phyloP scores from a whole-genome alignment of 2,113 vertebrate genomes.

The Anolis carolinensis region DNA sequence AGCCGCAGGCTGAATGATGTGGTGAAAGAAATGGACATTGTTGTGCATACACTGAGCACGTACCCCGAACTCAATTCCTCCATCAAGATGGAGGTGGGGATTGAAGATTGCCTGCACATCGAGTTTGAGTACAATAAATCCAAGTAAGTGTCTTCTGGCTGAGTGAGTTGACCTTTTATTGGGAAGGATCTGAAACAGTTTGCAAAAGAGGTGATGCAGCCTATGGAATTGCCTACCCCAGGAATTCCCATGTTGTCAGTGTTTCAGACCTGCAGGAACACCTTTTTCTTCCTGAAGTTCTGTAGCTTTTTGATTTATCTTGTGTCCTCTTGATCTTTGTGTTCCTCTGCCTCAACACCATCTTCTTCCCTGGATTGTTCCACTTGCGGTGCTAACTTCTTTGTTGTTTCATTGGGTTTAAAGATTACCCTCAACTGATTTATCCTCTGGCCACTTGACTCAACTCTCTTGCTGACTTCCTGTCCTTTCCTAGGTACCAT shows the following conservation, averaged over 20 bases:
- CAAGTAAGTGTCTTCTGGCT: slow-evolving; percentile 83
- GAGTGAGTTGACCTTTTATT: not conserved
- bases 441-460: not conserved
- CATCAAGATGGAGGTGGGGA: slow-evolving; percentile 99
- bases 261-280: not conserved
- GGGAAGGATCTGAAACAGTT: not conserved
- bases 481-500: slow-evolving; percentile 83
- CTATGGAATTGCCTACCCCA: not conserved
- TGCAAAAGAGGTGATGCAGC: not conserved
- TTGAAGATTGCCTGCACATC: slow-evolving; percentile 98
- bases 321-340: no score
- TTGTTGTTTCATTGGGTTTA: no score
- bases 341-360: no score
- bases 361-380: no score
- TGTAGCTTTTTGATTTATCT: no score
- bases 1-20: slow-evolving; percentile 94
- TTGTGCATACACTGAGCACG: slow-evolving; percentile 94
- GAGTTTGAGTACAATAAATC: slow-evolving; percentile 99
- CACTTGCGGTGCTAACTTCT: no score
- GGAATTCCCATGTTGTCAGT: not conserved
- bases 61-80: slow-evolving; percentile 97
- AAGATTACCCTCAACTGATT: not conserved
- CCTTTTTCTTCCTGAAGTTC: no score
- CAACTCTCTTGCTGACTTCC: not conserved
- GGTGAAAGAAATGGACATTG: slow-evolving; percentile 96